Percentiles rank a stretch among this genome's conserved stretches.
phyloP scores from a whole-genome alignment of 1,140 invertebrate species.

The Ostrea edulis region DNA sequence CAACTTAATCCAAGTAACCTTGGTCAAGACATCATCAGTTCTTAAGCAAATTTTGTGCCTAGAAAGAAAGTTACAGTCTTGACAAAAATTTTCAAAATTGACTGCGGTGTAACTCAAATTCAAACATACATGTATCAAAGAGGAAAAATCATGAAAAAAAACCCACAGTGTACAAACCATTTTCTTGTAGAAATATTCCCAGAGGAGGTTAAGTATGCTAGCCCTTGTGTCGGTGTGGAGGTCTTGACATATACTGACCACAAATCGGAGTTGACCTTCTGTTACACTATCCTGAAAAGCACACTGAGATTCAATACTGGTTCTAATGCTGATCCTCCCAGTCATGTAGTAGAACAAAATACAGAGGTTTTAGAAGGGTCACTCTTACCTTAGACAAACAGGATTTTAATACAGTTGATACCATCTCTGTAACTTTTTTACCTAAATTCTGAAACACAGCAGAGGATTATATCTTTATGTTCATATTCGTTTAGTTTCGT shows the following conservation, averaged over 20 bases:
- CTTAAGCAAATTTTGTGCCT: too few relatives aligned
- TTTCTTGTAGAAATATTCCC: slow-evolving; percentile 35
- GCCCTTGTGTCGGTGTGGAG: not conserved
- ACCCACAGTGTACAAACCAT: not conserved
- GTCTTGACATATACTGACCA: slow-evolving; percentile 3
- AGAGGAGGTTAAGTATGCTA: not conserved
- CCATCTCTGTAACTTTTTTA: not conserved
- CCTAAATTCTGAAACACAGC: not conserved
- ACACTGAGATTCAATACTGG: not conserved
- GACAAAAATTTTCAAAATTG: too few relatives aligned
- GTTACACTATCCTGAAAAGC: not conserved
- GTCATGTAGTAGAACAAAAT: not conserved
- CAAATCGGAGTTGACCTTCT: slow-evolving; percentile 18
- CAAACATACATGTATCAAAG: too few relatives aligned
- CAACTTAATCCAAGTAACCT: too few relatives aligned
- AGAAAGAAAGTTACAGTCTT: too few relatives aligned
- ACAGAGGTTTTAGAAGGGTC: not conserved
- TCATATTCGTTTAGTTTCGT: not conserved
- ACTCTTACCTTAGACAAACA: slow-evolving; percentile 14
- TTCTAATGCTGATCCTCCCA: not conserved
- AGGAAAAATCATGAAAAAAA: too few relatives aligned
- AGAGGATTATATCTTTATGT: not conserved
- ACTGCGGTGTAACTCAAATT: too few relatives aligned
- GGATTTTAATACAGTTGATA: not conserved
- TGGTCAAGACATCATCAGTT: too few relatives aligned